Percentiles rank a stretch among this genome's conserved stretches.
phyloP scores from a whole-genome alignment of 1,140 invertebrate species.

The Nasonia vitripennis region DNA sequence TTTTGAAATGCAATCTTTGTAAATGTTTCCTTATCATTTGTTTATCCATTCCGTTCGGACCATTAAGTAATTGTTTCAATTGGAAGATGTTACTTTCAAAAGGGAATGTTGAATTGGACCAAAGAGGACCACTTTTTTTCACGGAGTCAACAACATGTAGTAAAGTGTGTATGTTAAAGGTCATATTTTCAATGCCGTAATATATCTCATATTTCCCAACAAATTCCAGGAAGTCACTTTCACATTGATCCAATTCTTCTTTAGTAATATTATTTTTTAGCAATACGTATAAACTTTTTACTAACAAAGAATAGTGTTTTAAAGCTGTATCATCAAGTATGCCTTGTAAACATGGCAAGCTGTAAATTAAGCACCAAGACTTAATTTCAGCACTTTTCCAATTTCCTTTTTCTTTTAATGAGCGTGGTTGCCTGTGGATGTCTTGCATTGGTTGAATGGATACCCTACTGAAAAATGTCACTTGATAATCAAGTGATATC shows the following conservation, averaged over 20 bases:
- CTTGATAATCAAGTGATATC: no score
- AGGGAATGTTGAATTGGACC: neutral
- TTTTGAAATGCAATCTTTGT: neutral
- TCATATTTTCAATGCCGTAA: neutral
- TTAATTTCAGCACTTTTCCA: neutral
- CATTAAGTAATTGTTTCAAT: neutral
- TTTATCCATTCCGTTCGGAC: neutral
- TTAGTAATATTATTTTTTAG: neutral
- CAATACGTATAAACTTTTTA: neutral
- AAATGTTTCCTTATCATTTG: neutral
- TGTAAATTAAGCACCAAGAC: neutral
- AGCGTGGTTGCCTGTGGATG: neutral
- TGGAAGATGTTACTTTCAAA: neutral
- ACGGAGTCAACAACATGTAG: neutral
- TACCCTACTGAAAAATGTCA: no score
- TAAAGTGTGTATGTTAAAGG: neutral
- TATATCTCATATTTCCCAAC: neutral
- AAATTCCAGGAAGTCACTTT: neutral
- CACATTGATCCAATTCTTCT: neutral
- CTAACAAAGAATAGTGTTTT: neutral
- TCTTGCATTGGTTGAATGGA: neutral
- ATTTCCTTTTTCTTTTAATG: neutral
- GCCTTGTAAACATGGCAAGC: neutral
- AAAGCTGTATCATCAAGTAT: neutral
- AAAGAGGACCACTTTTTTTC: neutral